A percentile compares a stretch with the other conserved stretches of the same genome.
These are phyloP conservation scores for Oscheius sp. DNA, from an alignment of 2,888 invertebrate genomes.

Conservation along the genomic window DNA sequence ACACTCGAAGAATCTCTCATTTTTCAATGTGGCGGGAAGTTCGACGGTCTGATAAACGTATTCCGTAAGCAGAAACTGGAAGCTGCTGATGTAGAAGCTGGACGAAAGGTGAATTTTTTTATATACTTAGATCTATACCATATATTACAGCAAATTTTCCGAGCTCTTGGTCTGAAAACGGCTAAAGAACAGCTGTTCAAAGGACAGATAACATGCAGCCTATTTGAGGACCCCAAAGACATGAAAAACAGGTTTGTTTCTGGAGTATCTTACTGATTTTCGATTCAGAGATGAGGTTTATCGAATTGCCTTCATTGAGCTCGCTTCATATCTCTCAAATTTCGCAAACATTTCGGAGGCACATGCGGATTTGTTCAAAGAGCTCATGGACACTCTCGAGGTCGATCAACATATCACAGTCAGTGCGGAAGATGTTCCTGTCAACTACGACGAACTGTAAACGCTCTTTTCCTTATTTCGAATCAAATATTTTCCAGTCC, in stretches of 20 bases:
- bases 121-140: background rate
- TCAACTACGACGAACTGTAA: conserved; percentile 7
- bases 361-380: conserved; percentile 39
- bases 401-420: conserved; percentile 5
- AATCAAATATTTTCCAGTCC: conserved; percentile 5
- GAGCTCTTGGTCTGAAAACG: conserved; percentile 1
- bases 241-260: background rate
- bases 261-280: background rate
- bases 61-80: conserved; percentile 43
- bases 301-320: conserved; percentile 46
- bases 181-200: conserved; percentile 4
- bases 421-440: conserved; percentile 3
- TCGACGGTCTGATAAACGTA: conserved; percentile 1
- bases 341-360: conserved; percentile 45
- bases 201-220: background rate
- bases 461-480: conserved; percentile 2
- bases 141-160: conserved; percentile 4
- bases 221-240: conserved; percentile 18
- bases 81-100: conserved; percentile 45
- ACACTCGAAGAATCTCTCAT: conserved; percentile 34
- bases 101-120: conserved; percentile 39
- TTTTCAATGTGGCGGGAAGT: conserved; percentile 26
- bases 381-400: conserved; percentile 7
- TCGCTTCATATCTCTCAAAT: conserved; percentile 55
- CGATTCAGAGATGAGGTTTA: conserved; percentile 46